Conservation (phyloP, 2,113 vertebrate species). For the Benthochromis sp. region DNA sequence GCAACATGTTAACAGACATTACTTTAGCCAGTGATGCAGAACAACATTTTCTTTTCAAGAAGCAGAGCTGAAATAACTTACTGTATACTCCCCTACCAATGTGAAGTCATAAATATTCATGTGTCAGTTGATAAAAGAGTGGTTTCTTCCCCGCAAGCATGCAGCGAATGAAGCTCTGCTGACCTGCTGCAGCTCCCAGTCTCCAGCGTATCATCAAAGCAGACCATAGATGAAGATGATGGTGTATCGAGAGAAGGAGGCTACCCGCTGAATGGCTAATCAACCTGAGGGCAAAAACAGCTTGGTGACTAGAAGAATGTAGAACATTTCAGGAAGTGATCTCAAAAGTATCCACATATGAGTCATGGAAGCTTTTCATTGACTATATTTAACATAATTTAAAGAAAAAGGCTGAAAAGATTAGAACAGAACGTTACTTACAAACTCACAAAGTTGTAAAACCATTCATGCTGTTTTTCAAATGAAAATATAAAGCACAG, state of each 20-base stretch:
- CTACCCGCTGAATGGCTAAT: slow-evolving; percentile 30
- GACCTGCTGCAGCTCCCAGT: slow-evolving; percentile 12
- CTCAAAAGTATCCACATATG: background rate
- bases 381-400: background rate
- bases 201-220: slow-evolving; percentile 42
- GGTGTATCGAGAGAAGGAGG: background rate
- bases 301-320: background rate
- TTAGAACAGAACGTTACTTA: background rate
- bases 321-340: background rate
- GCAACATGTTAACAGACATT: background rate
- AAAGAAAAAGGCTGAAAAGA: background rate
- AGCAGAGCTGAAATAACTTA: slow-evolving; percentile 5
- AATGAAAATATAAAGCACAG: background rate
- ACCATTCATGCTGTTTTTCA: background rate
- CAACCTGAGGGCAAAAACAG: slow-evolving; percentile 19
- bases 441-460: background rate
- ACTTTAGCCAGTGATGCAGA: slow-evolving; percentile 12
- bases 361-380: background rate
- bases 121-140: slow-evolving; percentile 17
- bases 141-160: slow-evolving; percentile 8
- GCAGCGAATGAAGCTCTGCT: background rate
- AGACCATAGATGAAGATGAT: background rate
- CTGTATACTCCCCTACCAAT: background rate
- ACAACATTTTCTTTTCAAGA: slow-evolving; percentile 10
- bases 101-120: slow-evolving; percentile 51